Conservation (phyloP, 2,888 invertebrate genomes). For the Dioctria linearis region DNA sequence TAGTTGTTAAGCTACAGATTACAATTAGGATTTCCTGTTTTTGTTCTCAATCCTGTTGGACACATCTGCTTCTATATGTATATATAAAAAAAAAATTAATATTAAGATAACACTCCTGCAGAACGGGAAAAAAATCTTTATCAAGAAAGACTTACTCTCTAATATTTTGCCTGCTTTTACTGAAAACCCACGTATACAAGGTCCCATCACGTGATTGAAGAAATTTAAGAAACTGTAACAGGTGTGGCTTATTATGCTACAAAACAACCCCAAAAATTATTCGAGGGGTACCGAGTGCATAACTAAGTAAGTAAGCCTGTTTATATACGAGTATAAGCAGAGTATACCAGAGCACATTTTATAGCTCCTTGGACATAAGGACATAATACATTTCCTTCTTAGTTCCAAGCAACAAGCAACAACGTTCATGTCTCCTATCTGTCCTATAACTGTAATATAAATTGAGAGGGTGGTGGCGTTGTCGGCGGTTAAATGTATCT, state of each 20-base stretch:
- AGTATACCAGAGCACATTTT: constrained; percentile 28
- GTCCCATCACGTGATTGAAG: constrained; percentile 8
- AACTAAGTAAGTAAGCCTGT: constrained; percentile 34
- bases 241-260: constrained; percentile 57
- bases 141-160: no score
- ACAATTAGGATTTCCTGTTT: no score
- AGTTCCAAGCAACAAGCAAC: neutral
- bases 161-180: no score
- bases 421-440: constrained; percentile 9
- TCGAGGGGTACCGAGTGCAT: constrained; percentile 46
- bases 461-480: constrained; percentile 22
- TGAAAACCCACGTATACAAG: no score
- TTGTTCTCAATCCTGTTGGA: no score
- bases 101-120: no score
- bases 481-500: constrained; percentile 4
- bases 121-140: no score
- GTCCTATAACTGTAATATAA: constrained; percentile 15
- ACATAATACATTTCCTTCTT: constrained; percentile 23
- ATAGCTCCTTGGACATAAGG: constrained; percentile 51
- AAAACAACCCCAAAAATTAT: constrained; percentile 52
- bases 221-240: constrained; percentile 55
- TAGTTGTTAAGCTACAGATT: no score
- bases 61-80: no score
- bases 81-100: no score
- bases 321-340: neutral